A percentile compares a stretch with the other conserved stretches of the same genome.
phyloP scores from a whole-genome alignment of 1,140 invertebrate genomes.

The Drosophila pachea region DNA sequence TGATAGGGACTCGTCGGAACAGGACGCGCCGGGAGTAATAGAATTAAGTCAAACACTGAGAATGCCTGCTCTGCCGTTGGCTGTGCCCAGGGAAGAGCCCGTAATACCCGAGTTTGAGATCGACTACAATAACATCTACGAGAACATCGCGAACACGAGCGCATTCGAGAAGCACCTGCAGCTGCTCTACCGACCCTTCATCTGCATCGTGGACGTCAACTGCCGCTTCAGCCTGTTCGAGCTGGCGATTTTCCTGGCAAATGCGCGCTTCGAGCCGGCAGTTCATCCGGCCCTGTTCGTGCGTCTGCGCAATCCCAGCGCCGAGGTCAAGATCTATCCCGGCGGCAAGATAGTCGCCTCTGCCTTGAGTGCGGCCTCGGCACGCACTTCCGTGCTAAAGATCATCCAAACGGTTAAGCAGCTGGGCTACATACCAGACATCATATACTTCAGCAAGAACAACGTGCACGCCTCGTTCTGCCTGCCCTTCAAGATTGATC shows the following conservation, averaged over 20 bases:
- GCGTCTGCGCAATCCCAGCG: constrained; percentile 22
- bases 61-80: background rate
- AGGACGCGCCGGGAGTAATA: background rate
- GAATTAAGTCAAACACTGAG: background rate
- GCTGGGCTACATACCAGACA: constrained; percentile 47
- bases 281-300: constrained; percentile 43
- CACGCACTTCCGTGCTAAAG: constrained; percentile 37
- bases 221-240: constrained; percentile 54
- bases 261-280: constrained; percentile 48
- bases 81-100: background rate
- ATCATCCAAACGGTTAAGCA: constrained; percentile 41
- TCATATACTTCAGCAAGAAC: constrained; percentile 41
- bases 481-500: constrained; percentile 56
- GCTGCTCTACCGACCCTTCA: constrained; percentile 56
- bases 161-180: constrained; percentile 48
- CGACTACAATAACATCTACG: constrained; percentile 46
- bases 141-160: constrained; percentile 30
- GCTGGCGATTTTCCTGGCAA: constrained; percentile 38
- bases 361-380: constrained; percentile 36
- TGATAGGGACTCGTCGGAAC: background rate
- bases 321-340: constrained; percentile 38
- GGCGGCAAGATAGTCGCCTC: constrained; percentile 39
- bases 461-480: constrained; percentile 55
- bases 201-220: constrained; percentile 38
- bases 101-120: constrained; percentile 35